Evolutionary conservation across 2,888 invertebrate genomes (phyloP), one percentile per base, ranked within the genome.

Genomic region (Clusia tigrina): DNA sequence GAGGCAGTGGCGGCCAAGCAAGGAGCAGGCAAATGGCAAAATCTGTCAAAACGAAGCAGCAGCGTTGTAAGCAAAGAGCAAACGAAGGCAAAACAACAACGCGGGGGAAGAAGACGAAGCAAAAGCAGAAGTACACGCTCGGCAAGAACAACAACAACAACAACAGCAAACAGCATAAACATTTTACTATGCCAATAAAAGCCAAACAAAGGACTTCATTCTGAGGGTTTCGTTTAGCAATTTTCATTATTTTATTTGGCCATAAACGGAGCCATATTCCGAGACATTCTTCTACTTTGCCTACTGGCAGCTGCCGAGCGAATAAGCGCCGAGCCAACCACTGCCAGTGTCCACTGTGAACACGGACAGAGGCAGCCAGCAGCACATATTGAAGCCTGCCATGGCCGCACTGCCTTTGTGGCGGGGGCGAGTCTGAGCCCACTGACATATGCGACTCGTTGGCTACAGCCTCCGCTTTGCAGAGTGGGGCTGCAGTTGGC

Each of bases 211-310:
- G 66, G 75, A 73, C 73, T 71, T 71, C 62, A 70, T 71, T 65
- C 67, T 58, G 63, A 64, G 65, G 67, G 71, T 77, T 71, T 76
- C 72, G 74, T 75, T 77, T 75, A 72, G 79, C 75, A 74, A 80
- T 81, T 81, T 80, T 74, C 80, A 81, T 81, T 79, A 82, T 80
- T 81, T 82, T 82, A 81, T 81, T 81, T 77, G 74, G 74, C 76
- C 70, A 81, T 81, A 80, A 81, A 81, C 75, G 76, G 71, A 76
- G 71, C 71, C 71, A 75, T 78, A 79, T 74, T 37, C 22, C 37
- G 20, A 18, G 18, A 12, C 12, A 22, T 32, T n/a, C n/a, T n/a
- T 54, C 17, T 37, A 15, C 37, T 60, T 56, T 37, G 26, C 26
- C 42, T 38, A n/a, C 42, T n/a, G n/a, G n/a, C n/a, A n/a, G n/a